A percentile compares a stretch with the other conserved stretches of the same genome.
Evolutionary conservation across 2,888 invertebrate species (phyloP).

Genomic region (Danaus chrysippus): DNA sequence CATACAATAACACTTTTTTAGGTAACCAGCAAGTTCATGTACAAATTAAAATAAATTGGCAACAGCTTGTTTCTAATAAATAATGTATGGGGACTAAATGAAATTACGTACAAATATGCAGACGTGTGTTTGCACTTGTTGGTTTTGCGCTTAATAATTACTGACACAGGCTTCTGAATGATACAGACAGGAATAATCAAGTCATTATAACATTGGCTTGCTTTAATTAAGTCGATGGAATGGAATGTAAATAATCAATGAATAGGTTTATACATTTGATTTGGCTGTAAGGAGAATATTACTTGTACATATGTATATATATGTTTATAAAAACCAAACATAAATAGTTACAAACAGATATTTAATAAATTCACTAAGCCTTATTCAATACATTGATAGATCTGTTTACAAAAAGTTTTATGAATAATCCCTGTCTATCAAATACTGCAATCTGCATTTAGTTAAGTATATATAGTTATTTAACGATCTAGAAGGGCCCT

Average conservation of each 20-base stretch:
- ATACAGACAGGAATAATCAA: background rate
- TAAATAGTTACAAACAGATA: background rate
- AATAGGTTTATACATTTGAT: too few relatives aligned
- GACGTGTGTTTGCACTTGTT: constrained; percentile 41
- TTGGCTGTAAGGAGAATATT: too few relatives aligned
- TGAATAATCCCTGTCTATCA: too few relatives aligned
- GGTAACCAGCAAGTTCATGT: too few relatives aligned
- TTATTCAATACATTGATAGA: too few relatives aligned
- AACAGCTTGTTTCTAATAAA: too few relatives aligned
- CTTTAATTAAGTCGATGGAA: constrained; percentile 5
- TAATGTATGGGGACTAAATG: background rate
- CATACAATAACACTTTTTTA: too few relatives aligned
- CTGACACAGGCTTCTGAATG: constrained; percentile 14
- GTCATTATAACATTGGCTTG: background rate
- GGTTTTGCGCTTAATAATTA: constrained; percentile 52
- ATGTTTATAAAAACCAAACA: background rate
- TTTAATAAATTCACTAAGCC: too few relatives aligned
- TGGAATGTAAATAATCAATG: too few relatives aligned
- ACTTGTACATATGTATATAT: background rate
- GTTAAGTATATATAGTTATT: constrained; percentile 36
- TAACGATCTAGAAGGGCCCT: constrained; percentile 50
- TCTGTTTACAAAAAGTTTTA: too few relatives aligned
- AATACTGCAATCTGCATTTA: constrained; percentile 19
- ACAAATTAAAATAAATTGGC: too few relatives aligned
- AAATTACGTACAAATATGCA: constrained; percentile 16